Evolutionary conservation across 2,888 invertebrate genomes (phyloP).

Genomic region (Thelaira solivaga): DNA sequence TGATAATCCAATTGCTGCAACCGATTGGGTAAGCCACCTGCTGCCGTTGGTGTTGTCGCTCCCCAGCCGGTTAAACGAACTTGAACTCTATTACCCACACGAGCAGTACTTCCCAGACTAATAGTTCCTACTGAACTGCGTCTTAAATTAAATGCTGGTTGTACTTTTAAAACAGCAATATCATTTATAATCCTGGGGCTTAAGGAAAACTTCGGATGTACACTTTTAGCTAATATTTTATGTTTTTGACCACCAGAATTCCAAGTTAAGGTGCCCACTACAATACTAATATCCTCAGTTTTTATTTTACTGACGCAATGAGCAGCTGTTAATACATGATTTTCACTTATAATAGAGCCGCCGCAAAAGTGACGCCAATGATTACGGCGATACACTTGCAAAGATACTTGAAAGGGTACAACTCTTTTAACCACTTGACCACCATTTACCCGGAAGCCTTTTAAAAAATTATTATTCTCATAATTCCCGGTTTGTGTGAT

Average conservation of each 20-base stretch:
- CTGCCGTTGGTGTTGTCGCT: slow-evolving; percentile 65
- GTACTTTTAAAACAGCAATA: slow-evolving; percentile 72
- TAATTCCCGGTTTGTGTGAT: too few species aligned
- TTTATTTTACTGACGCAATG: slow-evolving; percentile 72
- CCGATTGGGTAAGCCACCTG: slow-evolving; percentile 69
- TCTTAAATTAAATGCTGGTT: slow-evolving; percentile 68
- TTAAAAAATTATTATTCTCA: too few species aligned
- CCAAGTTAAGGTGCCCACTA: slow-evolving; percentile 70
- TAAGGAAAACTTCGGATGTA: slow-evolving; percentile 70
- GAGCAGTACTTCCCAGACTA: slow-evolving; percentile 64
- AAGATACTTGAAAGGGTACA: slow-evolving; percentile 75
- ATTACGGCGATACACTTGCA: slow-evolving; percentile 67
- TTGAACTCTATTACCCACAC: slow-evolving; percentile 67
- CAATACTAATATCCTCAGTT: slow-evolving; percentile 66
- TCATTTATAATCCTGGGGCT: slow-evolving; percentile 70
- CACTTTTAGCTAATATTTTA: slow-evolving; percentile 65
- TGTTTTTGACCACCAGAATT: slow-evolving; percentile 70
- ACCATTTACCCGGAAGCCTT: slow-evolving; percentile 69
- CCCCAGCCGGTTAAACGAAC: slow-evolving; percentile 76
- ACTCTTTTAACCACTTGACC: slow-evolving; percentile 67
- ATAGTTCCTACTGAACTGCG: slow-evolving; percentile 66
- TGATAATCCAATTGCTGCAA: slow-evolving; percentile 72
- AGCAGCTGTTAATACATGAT: slow-evolving; percentile 74
- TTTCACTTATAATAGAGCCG: slow-evolving; percentile 72
- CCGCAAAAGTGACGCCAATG: slow-evolving; percentile 75